Evolutionary conservation across 2,113 vertebrate genomes (phyloP).

Genomic region (Epinephelus moara): DNA sequence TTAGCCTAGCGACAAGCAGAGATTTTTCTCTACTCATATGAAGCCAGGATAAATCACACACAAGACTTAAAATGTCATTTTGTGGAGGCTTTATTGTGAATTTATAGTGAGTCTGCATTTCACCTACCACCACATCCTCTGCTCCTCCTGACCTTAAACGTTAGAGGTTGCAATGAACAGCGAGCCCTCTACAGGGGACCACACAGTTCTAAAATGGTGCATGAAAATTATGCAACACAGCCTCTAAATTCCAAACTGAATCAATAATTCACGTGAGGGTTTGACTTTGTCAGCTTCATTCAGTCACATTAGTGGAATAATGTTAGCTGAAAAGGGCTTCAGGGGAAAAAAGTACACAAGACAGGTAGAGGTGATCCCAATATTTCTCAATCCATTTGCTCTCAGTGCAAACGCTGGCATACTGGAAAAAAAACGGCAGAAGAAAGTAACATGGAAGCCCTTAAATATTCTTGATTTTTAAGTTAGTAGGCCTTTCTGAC

Average conservation of each 20-base stretch:
- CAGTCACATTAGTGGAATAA: not conserved
- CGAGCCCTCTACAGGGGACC: not conserved
- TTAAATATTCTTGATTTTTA: not conserved
- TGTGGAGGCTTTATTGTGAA: too few relatives aligned
- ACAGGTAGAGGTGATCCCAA: not conserved
- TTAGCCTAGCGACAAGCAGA: too few relatives aligned
- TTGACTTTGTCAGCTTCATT: slow-evolving; percentile 14
- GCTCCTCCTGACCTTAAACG: not conserved
- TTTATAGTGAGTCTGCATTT: too few relatives aligned
- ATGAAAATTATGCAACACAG: not conserved
- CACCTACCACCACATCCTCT: not conserved
- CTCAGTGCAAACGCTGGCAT: not conserved
- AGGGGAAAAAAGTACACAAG: not conserved
- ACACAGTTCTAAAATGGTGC: not conserved
- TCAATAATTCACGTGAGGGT: slow-evolving; percentile 21
- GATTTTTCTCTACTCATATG: too few relatives aligned
- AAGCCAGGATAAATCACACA: too few relatives aligned
- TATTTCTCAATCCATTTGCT: not conserved
- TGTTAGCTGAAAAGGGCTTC: not conserved
- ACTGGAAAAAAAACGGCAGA: too few relatives aligned
- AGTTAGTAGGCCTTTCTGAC: not conserved
- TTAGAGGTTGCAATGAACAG: not conserved
- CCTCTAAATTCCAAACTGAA: slow-evolving; percentile 11
- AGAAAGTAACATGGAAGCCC: too few relatives aligned
- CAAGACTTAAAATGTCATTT: too few relatives aligned